phyloP scores from a whole-genome alignment of 2,888 invertebrate species.

The Cacoxenus indagator region DNA sequence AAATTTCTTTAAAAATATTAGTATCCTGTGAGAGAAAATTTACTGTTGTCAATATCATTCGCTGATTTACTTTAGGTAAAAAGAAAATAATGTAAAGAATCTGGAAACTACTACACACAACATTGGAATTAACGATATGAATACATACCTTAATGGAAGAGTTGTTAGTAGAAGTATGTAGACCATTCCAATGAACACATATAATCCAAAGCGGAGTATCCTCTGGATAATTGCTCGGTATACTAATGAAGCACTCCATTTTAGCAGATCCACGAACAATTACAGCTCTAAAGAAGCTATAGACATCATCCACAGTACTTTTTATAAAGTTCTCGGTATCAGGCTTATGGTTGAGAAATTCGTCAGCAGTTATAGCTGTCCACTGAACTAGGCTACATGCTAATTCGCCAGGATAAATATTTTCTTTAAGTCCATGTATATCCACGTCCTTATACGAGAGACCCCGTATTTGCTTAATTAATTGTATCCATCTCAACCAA shows the following conservation, averaged over 20 bases:
- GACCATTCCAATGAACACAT: slow-evolving; percentile 80
- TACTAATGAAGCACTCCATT: slow-evolving; percentile 81
- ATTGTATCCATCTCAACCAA: slow-evolving; percentile 80
- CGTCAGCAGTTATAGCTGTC: slow-evolving; percentile 79
- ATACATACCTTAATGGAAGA: slow-evolving; percentile 77
- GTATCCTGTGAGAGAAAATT: no score
- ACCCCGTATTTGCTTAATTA: slow-evolving; percentile 83
- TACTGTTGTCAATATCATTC: no score
- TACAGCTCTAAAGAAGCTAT: slow-evolving; percentile 83
- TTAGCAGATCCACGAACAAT: slow-evolving; percentile 86
- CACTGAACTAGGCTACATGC: slow-evolving; percentile 79
- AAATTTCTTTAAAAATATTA: neutral
- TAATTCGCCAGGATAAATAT: slow-evolving; percentile 64
- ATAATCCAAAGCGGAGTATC: slow-evolving; percentile 84
- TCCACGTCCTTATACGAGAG: slow-evolving; percentile 66
- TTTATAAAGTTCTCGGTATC: slow-evolving; percentile 34
- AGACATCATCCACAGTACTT: slow-evolving; percentile 70
- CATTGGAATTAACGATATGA: neutral
- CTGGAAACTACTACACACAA: no score
- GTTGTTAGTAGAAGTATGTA: slow-evolving; percentile 76
- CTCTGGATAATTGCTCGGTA: slow-evolving; percentile 87
- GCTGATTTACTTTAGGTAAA: no score
- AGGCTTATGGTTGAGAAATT: slow-evolving; percentile 65
- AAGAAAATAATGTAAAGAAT: no score
- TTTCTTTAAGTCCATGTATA: slow-evolving; percentile 51